Evolutionary conservation across 1,140 invertebrate species (phyloP).

Genomic region (Physella acuta): DNA sequence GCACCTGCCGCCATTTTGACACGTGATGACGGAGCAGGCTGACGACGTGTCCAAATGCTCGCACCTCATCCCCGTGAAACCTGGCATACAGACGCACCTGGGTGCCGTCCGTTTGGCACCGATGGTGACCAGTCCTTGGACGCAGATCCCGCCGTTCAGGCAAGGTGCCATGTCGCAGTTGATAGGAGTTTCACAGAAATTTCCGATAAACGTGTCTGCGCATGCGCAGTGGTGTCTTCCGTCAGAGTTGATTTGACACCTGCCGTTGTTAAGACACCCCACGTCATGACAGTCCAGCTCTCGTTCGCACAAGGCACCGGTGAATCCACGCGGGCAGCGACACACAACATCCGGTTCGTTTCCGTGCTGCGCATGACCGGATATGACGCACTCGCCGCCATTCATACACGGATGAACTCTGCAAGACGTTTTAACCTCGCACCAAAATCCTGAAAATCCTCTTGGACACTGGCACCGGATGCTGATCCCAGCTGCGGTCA

Average conservation of each 20-base stretch:
- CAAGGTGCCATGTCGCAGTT: conserved; percentile 13
- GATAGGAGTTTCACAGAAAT: neutral
- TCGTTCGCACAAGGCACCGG: conserved; percentile 5
- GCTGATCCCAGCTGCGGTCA: too few species aligned
- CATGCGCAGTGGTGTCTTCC: neutral
- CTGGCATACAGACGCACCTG: neutral
- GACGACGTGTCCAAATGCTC: neutral
- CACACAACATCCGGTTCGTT: neutral
- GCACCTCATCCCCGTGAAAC: conserved; percentile 17
- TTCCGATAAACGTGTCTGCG: neutral
- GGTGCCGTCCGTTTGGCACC: neutral
- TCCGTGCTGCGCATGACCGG: neutral
- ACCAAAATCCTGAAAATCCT: neutral
- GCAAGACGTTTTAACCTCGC: neutral
- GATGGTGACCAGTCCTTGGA: neutral
- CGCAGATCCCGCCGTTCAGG: conserved; percentile 10
- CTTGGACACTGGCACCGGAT: neutral
- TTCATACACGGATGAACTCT: conserved; percentile 1
- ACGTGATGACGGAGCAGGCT: neutral
- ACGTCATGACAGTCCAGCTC: neutral
- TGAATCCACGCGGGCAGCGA: conserved; percentile 3
- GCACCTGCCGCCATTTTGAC: conserved; percentile 6
- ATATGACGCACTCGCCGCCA: conserved; percentile 1
- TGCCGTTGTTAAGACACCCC: neutral
- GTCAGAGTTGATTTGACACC: neutral